These are phyloP conservation scores for Odobenus rosmarus DNA, from an alignment of 2,113 vertebrate species.

Conservation along the genomic window DNA sequence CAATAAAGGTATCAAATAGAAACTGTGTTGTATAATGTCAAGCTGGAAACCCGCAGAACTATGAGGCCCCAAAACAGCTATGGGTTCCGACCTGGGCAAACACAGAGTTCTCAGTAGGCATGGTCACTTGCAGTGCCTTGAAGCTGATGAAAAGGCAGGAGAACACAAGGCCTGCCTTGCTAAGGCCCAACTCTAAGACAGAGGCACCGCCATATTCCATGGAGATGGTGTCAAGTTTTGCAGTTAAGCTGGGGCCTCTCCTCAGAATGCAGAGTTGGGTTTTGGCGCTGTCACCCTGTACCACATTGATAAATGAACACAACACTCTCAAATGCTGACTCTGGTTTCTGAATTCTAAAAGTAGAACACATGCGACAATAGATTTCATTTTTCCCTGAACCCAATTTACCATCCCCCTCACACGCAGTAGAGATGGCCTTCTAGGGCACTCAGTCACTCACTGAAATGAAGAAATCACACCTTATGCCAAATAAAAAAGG, in stretches of 20 bases:
- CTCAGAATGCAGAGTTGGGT: background rate
- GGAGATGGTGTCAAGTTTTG: background rate
- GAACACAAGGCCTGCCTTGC: background rate
- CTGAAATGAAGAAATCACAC: background rate
- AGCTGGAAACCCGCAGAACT: background rate
- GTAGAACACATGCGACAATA: background rate
- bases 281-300: background rate
- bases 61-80: background rate
- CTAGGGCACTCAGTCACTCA: background rate
- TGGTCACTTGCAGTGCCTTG: background rate
- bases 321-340: conserved; percentile 8
- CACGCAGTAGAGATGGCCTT: background rate
- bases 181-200: background rate
- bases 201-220: background rate
- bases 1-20: background rate
- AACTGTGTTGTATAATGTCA: background rate
- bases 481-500: background rate
- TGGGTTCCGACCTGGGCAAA: background rate
- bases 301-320: background rate
- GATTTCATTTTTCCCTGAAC: conserved; percentile 7
- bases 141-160: background rate
- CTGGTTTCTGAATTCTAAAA: conserved; percentile 49
- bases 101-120: background rate
- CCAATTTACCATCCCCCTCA: background rate
- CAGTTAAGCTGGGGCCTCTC: background rate